Conservation (phyloP, 2,888 invertebrate species). For the Agriopis aurantiaria region DNA sequence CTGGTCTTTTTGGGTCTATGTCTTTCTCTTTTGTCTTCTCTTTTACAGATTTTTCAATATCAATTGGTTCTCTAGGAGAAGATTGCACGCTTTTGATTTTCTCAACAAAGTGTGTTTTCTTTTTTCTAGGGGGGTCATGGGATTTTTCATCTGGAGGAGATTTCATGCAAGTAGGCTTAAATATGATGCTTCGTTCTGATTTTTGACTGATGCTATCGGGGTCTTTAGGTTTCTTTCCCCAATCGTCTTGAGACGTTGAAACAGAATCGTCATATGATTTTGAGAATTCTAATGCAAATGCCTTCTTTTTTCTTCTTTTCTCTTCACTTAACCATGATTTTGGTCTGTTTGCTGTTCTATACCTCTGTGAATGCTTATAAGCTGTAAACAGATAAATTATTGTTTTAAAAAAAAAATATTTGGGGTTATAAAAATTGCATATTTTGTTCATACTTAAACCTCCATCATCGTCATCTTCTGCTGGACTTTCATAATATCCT, state of each 20-base stretch:
- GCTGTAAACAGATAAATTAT: slow-evolving; percentile 58
- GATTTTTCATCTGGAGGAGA: slow-evolving; percentile 77
- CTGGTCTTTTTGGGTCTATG: slow-evolving; percentile 69
- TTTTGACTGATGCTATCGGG: slow-evolving; percentile 64
- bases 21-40: slow-evolving; percentile 78
- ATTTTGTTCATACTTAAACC: slow-evolving; percentile 74
- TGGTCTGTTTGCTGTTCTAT: slow-evolving; percentile 75
- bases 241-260: slow-evolving; percentile 82
- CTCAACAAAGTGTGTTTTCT: slow-evolving; percentile 82
- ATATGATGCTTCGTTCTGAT: slow-evolving; percentile 63
- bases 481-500: slow-evolving; percentile 91
- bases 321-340: slow-evolving; percentile 90
- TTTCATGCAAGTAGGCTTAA: slow-evolving; percentile 66
- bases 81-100: slow-evolving; percentile 77
- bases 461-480: slow-evolving; percentile 88
- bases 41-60: slow-evolving; percentile 74
- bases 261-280: slow-evolving; percentile 86
- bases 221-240: slow-evolving; percentile 74
- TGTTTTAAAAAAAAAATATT: slow-evolving; percentile 4
- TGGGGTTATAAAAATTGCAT: neutral
- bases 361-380: slow-evolving; percentile 83
- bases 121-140: slow-evolving; percentile 69
- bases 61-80: slow-evolving; percentile 75
- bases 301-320: slow-evolving; percentile 90
- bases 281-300: slow-evolving; percentile 92